Evolutionary conservation across 1,140 invertebrate species (phyloP).

Genomic region (Colletes latitarsis): DNA sequence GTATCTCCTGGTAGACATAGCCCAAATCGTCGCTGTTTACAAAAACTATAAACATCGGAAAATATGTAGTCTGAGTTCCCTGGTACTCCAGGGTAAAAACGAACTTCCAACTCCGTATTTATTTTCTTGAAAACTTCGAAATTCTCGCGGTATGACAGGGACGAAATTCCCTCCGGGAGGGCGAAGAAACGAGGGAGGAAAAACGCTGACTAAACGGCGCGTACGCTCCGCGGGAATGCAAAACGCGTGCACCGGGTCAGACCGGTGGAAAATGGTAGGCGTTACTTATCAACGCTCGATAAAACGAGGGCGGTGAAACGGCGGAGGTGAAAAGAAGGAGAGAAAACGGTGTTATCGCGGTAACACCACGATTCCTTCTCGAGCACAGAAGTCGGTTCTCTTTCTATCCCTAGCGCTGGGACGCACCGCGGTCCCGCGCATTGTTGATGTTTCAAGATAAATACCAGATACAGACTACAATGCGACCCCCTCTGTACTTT

Average conservation of each 20-base stretch:
- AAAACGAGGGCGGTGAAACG: not conserved
- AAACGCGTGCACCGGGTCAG: not conserved
- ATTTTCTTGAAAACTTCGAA: too few species aligned
- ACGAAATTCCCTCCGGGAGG: too few species aligned
- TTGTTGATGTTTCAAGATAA: constrained; percentile 77
- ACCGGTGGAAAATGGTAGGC: not conserved
- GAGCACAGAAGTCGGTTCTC: constrained; percentile 24
- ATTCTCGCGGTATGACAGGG: too few species aligned
- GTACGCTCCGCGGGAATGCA: not conserved
- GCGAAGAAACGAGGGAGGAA: not conserved
- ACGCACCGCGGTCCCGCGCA: constrained; percentile 61
- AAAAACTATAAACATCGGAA: too few species aligned
- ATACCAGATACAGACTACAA: constrained; percentile 75
- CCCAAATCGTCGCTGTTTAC: too few species aligned
- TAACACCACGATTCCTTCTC: constrained; percentile 3
- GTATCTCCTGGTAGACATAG: too few species aligned
- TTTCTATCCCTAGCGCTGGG: constrained; percentile 4
- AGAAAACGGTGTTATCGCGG: not conserved
- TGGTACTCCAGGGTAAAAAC: too few species aligned
- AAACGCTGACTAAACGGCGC: constrained; percentile 22
- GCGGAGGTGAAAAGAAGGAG: too few species aligned
- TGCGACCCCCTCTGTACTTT: constrained; percentile 72
- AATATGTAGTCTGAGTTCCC: too few species aligned
- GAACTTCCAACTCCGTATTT: too few species aligned
- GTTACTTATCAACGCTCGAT: constrained; percentile 25